Evolutionary conservation across 2,113 vertebrate species (phyloP), one percentile per base, ranked within the genome.

Genomic region (Spheniscus mendiculus): DNA sequence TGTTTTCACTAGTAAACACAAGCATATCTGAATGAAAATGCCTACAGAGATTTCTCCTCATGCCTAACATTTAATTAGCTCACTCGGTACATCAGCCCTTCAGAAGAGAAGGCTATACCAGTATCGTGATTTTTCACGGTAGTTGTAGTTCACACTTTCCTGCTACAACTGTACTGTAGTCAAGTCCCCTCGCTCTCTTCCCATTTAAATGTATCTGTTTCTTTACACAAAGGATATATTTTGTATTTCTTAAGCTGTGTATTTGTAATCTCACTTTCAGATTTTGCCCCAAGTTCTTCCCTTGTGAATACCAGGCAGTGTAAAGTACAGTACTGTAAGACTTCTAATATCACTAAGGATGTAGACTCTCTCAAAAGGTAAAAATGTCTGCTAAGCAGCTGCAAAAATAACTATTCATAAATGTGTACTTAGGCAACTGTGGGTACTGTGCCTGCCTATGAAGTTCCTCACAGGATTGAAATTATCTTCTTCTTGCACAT

Each of bases 71-170:
- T 62, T 53, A 72, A 30, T 5, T 67, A 16, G 25, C 40, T 76
- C 29, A 1, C 16, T 58, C 17, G 12, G 0, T 44, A 1, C 12
- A 14, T 69, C 10, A 26, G 0, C 12, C 7, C 20, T 76, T 63
- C 65, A 36, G 38, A 34, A 76, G 74, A 78, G 15, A 38, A 58
- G 6, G 14, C 42, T 87, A 2, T 52, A 63, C 32, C 21, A 4
- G 5, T 38, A 3, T 47, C 12, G 2, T 17, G 27, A 45, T 53
- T 83, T 83, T 92, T 69, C n/a, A 14, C 11, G 69, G 42, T 50
- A 71, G 25, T 18, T 71, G 19, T 77, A 67, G 21, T 65, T 88
- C 20, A 15, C 2, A 1, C 55, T 87, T 91, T 16, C 5, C 8
- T 82, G 61, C 20, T 74, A 32, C n/a, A 38, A 2, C 29, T 81